Evolutionary conservation across 2,888 invertebrate genomes (phyloP).

Genomic region (Ornithoptera alexandrae): DNA sequence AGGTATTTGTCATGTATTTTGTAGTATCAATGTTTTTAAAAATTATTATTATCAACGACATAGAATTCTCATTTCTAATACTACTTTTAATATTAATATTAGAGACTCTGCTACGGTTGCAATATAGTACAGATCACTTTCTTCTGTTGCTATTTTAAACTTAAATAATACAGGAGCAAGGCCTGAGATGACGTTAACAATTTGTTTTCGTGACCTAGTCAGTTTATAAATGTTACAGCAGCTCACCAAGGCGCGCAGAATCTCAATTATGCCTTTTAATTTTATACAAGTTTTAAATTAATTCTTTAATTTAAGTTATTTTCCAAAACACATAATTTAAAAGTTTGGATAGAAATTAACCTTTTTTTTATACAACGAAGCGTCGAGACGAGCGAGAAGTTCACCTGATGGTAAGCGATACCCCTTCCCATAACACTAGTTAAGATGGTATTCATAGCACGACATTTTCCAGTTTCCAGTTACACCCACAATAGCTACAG

Average conservation of each 20-base stretch:
- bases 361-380: too few species aligned
- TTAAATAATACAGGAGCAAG: slow-evolving; percentile 24
- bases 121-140: slow-evolving; percentile 19
- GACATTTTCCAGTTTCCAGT: too few species aligned
- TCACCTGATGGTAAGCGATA: too few species aligned
- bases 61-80: too few species aligned
- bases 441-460: too few species aligned
- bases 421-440: too few species aligned
- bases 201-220: slow-evolving; percentile 30
- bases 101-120: not conserved
- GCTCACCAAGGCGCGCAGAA: not conserved
- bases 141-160: slow-evolving; percentile 23
- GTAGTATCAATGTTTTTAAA: too few species aligned
- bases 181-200: slow-evolving; percentile 27
- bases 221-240: slow-evolving; percentile 18
- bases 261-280: slow-evolving; percentile 10
- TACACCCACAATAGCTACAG: too few species aligned
- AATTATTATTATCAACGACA: too few species aligned
- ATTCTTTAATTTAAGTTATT: not conserved
- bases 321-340: not conserved
- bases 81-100: not conserved
- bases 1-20: too few species aligned
- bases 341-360: not conserved
- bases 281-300: not conserved
- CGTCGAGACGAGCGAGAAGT: too few species aligned